phyloP scores from a whole-genome alignment of 2,797 vertebrate genomes.

The Poeciliopsis paucimaculata region DNA sequence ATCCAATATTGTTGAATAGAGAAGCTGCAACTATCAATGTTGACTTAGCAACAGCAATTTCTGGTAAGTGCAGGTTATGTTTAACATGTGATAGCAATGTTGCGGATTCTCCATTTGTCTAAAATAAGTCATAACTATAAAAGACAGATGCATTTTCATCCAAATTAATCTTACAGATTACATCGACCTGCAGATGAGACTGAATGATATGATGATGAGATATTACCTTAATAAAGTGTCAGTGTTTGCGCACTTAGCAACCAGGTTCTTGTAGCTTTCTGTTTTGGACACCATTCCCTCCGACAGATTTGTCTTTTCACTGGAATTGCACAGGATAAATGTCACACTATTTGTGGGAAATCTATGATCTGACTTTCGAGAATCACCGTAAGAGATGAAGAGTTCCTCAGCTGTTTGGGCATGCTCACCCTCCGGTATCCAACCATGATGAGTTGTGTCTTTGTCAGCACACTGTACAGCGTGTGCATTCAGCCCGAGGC shows the following conservation, averaged over 20 bases:
- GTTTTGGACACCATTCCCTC: not conserved
- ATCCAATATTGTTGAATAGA: not conserved
- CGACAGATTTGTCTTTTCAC: not conserved
- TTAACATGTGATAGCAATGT: not conserved
- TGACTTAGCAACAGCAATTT: not conserved
- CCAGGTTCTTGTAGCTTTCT: not conserved
- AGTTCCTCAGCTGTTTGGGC: constrained; percentile 51
- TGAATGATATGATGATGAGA: not conserved
- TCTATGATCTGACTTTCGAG: not conserved
- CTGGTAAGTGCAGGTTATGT: not conserved
- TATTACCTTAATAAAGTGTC: not conserved
- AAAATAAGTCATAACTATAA: not conserved
- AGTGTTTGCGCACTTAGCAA: not conserved
- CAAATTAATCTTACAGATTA: not conserved
- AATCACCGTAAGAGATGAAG: constrained; percentile 9
- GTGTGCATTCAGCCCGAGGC: constrained; percentile 43
- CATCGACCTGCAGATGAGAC: not conserved
- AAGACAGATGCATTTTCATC: not conserved
- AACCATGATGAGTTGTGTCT: constrained; percentile 48
- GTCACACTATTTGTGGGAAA: not conserved
- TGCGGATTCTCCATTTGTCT: not conserved
- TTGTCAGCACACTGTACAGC: constrained; percentile 62
- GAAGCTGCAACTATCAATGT: not conserved
- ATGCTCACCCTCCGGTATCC: constrained; percentile 35
- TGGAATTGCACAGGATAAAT: not conserved